Evolutionary conservation across 2,797 vertebrate species (phyloP).

Genomic region (Sebastes hubbsi): DNA sequence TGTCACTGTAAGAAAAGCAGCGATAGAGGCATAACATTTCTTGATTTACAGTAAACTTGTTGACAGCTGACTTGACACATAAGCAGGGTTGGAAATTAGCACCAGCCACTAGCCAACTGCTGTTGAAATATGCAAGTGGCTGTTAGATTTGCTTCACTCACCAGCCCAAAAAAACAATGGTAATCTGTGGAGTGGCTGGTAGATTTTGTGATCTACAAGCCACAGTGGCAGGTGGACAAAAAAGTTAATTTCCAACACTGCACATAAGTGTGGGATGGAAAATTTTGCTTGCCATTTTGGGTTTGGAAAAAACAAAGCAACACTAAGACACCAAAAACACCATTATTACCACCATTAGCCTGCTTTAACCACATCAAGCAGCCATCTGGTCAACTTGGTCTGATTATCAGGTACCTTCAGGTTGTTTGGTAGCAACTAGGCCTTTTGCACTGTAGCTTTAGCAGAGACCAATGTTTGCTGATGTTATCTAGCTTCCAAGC

Average conservation of each 20-base stretch:
- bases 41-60: conserved; percentile 39
- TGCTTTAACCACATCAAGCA: conserved; percentile 15
- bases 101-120: too few species aligned
- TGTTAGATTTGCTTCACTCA: too few species aligned
- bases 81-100: too few species aligned
- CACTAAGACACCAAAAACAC: not conserved
- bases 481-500: conserved; percentile 45
- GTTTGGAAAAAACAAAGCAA: not conserved
- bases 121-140: too few species aligned
- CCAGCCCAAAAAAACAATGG: too few species aligned
- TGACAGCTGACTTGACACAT: conserved; percentile 22
- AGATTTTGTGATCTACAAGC: too few species aligned
- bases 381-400: conserved; percentile 10
- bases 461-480: conserved; percentile 44
- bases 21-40: not conserved
- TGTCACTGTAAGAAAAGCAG: not conserved
- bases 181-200: too few species aligned
- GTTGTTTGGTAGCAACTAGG: conserved; percentile 43
- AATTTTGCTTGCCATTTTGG: not conserved
- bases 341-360: not conserved
- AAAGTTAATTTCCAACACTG: too few species aligned
- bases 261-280: not conserved
- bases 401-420: conserved; percentile 38
- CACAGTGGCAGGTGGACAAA: too few species aligned
- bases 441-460: conserved; percentile 42